A percentile compares a stretch with the other conserved stretches of the same genome.
phyloP scores from a whole-genome alignment of 2,113 vertebrate species.

The Phoxinus phoxinus region DNA sequence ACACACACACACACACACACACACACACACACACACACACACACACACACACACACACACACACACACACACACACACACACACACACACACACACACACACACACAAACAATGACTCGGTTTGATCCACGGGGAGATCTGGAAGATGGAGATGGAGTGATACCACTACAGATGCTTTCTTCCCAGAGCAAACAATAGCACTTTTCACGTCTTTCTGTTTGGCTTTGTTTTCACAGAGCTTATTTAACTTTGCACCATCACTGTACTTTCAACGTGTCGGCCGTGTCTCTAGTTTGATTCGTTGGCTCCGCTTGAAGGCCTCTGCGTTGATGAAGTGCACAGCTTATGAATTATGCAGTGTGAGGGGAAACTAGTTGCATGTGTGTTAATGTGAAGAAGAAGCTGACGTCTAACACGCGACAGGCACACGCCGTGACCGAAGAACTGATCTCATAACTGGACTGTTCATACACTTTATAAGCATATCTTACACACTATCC shows the following conservation, averaged over 20 bases:
- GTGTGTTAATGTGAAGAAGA: background rate
- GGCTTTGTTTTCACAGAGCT: background rate
- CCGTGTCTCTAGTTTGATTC: background rate
- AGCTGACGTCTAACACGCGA: background rate
- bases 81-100: too few species aligned
- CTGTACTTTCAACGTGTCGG: background rate
- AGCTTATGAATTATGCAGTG: constrained; percentile 16
- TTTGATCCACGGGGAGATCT: too few species aligned
- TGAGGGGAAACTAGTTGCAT: background rate
- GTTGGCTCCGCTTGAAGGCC: background rate
- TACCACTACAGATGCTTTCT: background rate
- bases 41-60: too few species aligned
- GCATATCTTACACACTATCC: background rate
- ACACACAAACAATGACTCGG: too few species aligned
- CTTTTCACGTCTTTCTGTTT: background rate
- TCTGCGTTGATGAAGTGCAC: background rate
- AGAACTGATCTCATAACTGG: background rate
- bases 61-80: too few species aligned
- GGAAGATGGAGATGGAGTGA: too few species aligned
- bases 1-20: too few species aligned
- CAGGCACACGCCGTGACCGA: background rate
- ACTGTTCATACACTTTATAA: background rate
- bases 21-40: too few species aligned
- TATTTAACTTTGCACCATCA: background rate
- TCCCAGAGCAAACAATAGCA: background rate